Percentiles rank a stretch among this genome's conserved stretches.
phyloP scores from a whole-genome alignment of 2,797 vertebrate species.

The Acrossocheilus wenchowensis region DNA sequence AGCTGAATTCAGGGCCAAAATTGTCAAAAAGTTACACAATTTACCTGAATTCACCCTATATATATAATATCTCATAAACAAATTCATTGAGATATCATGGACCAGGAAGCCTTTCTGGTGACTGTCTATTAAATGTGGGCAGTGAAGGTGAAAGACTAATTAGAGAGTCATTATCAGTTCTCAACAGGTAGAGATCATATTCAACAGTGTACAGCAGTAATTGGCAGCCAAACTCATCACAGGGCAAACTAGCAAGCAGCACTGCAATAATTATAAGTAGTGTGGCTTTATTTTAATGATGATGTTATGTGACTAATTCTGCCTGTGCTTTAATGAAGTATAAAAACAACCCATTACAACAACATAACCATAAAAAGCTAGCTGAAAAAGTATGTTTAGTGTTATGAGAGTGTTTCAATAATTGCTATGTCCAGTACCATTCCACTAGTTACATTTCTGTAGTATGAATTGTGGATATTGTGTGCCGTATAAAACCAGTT shows the following conservation, averaged over 20 bases:
- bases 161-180: slow-evolving; percentile 22
- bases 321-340: not conserved
- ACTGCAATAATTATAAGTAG: not conserved
- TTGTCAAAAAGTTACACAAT: not conserved
- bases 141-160: slow-evolving; percentile 36
- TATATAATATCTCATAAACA: not conserved
- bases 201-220: slow-evolving; percentile 33
- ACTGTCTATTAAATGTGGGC: slow-evolving; percentile 32
- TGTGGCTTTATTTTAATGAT: not conserved
- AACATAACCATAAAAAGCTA: not conserved
- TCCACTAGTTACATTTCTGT: not conserved
- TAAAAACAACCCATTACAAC: not conserved
- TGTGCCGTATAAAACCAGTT: not conserved
- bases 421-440: not conserved
- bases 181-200: not conserved
- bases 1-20: not conserved
- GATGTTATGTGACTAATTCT: not conserved
- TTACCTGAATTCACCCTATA: not conserved
- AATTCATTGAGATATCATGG: not conserved
- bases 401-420: not conserved
- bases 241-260: not conserved
- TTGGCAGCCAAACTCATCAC: slow-evolving; percentile 24
- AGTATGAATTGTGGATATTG: not conserved
- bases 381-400: not conserved
- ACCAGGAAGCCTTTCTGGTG: not conserved